These are phyloP conservation scores for Sericinus montela DNA, from an alignment of 2,888 invertebrate genomes.

Conservation along the genomic window DNA sequence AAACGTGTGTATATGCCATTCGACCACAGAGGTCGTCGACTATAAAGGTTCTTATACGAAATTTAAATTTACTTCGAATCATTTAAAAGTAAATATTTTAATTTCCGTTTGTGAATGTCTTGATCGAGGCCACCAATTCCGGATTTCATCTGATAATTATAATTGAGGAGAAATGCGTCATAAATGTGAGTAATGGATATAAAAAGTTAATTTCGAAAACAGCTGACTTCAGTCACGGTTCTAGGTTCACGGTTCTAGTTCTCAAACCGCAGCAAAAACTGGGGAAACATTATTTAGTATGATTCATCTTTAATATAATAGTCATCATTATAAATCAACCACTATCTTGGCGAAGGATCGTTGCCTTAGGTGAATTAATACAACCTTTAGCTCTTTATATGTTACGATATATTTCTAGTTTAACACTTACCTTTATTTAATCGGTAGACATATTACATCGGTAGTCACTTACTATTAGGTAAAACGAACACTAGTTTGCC, in stretches of 20 bases:
- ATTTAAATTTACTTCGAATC: not conserved
- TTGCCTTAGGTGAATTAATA: constrained; percentile 52
- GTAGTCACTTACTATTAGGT: too few species aligned
- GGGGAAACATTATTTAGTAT: constrained; percentile 49
- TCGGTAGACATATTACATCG: too few species aligned
- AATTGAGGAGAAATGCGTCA: constrained; percentile 15
- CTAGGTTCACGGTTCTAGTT: too few species aligned
- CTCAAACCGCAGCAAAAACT: constrained; percentile 36
- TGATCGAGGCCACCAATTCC: constrained; percentile 4
- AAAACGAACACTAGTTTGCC: too few species aligned
- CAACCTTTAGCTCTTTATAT: constrained; percentile 30
- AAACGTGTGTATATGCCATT: too few species aligned
- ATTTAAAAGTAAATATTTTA: constrained; percentile 9
- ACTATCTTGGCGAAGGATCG: constrained; percentile 60
- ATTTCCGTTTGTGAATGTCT: constrained; percentile 9
- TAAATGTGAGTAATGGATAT: constrained; percentile 11
- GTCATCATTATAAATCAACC: constrained; percentile 67
- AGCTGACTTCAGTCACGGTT: constrained; percentile 24
- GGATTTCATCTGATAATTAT: constrained; percentile 13
- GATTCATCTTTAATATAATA: constrained; percentile 62
- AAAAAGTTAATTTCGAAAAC: constrained; percentile 15
- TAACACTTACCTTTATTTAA: too few species aligned
- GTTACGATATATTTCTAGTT: constrained; percentile 21
- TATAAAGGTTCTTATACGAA: too few species aligned
- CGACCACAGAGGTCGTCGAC: too few species aligned